Base-by-base conservation (phyloP, 2,888 invertebrate species). In the Azorinus chamasolen region DNA sequence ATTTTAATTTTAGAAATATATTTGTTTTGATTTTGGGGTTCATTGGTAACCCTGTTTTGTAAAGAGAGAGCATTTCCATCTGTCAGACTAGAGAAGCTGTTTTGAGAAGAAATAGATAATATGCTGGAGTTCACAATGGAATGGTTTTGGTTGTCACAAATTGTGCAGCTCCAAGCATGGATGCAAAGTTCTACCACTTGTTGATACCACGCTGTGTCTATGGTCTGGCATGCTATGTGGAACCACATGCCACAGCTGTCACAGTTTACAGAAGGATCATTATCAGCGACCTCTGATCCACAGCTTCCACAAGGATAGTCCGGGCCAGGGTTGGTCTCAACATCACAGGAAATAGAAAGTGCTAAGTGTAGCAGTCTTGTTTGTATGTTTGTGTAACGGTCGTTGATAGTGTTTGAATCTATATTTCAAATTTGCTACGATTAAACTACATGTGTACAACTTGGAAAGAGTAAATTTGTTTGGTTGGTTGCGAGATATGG, bases 201-300 rank as follows among this genome's bases (percentile, higher is more conserved):
- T 43, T 57, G 57, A 22, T 57, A 57, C 24, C 43, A 57, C 5
- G 57, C 18, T 10, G 8, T 6, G 24, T 57, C 57, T 18, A 57
- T 37, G 24, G 20, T 41, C 43, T 57, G 39, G 22, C 57, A 57
- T 10, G 37, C 39, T 10, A 57, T 37, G 8, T 57, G 57, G 22
- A 41, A 57, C 57, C 57, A 57, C 24, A 57, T 24, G 10, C 24
- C 41, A 24, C 57, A 57, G 51, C 24, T 51, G 51, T 51, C 51
- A 24, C 51, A 51, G 14, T 20, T 22, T 16, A 51, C 51, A 6
- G 51, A 16, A 14, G 51, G 51, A 22, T 51, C 51, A 14, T 16
- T 18, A 51, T 51, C 51, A 5, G 24, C 5, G 22, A 51, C 51
- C 24, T 51, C 51, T 5, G 51, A 3, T 3, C 51, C 51, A 51